Percentiles rank a stretch among this genome's conserved stretches.
Evolutionary conservation across 2,113 vertebrate genomes (phyloP).

Genomic region (Pantherophis guttatus): DNA sequence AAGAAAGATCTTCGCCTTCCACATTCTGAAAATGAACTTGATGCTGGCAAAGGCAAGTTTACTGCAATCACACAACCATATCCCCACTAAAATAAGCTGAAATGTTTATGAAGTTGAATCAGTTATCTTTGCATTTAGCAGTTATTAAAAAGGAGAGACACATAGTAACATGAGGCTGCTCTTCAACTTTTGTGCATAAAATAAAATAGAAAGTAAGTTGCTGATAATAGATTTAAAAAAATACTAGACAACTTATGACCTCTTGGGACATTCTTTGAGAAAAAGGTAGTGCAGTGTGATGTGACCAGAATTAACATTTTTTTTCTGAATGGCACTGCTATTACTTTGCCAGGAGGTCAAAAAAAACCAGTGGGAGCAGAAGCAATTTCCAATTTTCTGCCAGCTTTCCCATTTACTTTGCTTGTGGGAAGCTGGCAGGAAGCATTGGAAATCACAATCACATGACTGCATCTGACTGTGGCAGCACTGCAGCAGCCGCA

Average conservation of each 20-base stretch:
- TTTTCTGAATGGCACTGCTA: not conserved
- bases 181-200: not conserved
- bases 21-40: not conserved
- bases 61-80: constrained; percentile 1
- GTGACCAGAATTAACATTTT: not conserved
- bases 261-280: not conserved
- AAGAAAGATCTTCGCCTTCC: constrained; percentile 43
- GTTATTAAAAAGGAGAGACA: not conserved
- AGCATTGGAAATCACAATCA: not conserved
- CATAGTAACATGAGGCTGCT: not conserved
- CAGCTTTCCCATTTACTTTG: not conserved
- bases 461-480: not conserved
- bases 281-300: not conserved
- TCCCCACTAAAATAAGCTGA: not conserved
- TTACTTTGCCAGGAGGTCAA: not conserved
- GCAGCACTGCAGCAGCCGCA: not conserved
- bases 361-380: not conserved
- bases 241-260: not conserved
- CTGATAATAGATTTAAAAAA: constrained; percentile 37
- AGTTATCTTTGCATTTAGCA: not conserved
- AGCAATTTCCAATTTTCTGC: not conserved
- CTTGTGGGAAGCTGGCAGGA: not conserved
- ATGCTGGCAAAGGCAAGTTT: constrained; percentile 20
- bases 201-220: constrained; percentile 16
- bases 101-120: not conserved